Percentiles rank a stretch among this genome's conserved stretches.
phyloP scores from a whole-genome alignment of 2,888 invertebrate genomes.

The Lasioglossum zephyrum region DNA sequence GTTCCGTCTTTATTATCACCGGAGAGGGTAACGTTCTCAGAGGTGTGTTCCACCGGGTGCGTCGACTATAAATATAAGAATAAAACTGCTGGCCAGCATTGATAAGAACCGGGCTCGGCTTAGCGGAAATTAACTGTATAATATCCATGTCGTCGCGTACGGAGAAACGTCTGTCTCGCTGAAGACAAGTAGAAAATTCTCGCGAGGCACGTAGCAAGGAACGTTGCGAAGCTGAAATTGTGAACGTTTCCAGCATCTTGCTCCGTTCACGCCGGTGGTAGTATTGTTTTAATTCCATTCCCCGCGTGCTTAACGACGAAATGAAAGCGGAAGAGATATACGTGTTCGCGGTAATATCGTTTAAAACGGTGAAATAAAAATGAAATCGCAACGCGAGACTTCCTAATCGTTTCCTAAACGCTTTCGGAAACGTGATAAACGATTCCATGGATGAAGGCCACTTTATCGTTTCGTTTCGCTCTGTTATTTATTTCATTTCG shows the following conservation, averaged over 20 bases:
- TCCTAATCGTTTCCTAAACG: neutral
- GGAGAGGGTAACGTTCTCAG: neutral
- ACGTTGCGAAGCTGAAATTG: neutral
- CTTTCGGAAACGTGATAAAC: neutral
- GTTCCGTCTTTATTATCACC: constrained; percentile 3
- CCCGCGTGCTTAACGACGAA: neutral
- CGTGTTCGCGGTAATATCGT: neutral
- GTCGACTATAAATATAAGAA: neutral
- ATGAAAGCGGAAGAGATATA: neutral
- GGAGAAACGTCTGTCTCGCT: neutral
- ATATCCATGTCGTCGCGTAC: neutral
- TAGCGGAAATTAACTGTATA: neutral
- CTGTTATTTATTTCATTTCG: neutral
- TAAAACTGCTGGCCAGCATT: constrained; percentile 16
- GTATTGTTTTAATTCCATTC: neutral
- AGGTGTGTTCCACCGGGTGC: neutral
- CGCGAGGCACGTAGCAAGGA: neutral
- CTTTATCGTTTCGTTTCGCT: neutral
- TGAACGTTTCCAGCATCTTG: too few species aligned
- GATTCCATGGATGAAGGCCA: neutral
- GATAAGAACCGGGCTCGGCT: constrained; percentile 16
- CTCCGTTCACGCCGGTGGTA: neutral
- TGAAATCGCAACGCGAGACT: neutral
- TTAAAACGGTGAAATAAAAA: neutral
- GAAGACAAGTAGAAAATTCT: neutral